Base-by-base conservation (phyloP, 2,113 vertebrate species). In the Crypturellus undulatus region DNA sequence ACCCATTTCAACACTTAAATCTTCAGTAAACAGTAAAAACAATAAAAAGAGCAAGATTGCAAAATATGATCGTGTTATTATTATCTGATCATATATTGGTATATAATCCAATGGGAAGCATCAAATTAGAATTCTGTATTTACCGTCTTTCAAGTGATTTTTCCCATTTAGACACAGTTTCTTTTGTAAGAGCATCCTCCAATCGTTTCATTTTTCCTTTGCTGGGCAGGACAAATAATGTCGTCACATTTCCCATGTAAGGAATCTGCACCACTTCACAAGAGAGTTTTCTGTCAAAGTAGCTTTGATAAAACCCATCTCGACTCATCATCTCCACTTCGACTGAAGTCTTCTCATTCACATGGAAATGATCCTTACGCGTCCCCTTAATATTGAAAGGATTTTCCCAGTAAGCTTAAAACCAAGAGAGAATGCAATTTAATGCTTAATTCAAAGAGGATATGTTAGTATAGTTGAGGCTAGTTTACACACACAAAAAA, bases 371-470 rank as follows among this genome's bases (percentile, higher is more conserved):
- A 58, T 92, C 95, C 83, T 98, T 98, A 38, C 42, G 21, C 10
- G 98, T 99, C 3, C 59, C 34, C 40, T 94, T 95, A 13, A 67
- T 77, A 43, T 97, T 40, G 64, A 99, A 99, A 91, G 97, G 98
- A 83, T 97, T 98, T 95, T 97, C 95, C 98, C 98, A 99, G 84
- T 98, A 98, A 26, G 87, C 96, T 97, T 93, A 91, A 96, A 96
- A 96, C 6, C 68, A 56, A 96, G 32, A 96, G 24, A 72, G 94
- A 70, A 92, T 42, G 36, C 25, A 79, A 58, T 30, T 3, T 16
- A 79, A 75, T 63, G 25, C 7, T 65, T 73, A 43, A 40, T 94
- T 94, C 30, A 65, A 32, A 56, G 49, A 89, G 18, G 7, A 56
- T 59, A 28, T 32, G 54, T 34, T 91, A 65, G 40, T 52, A 40